Evolutionary conservation across 2,113 vertebrate genomes (phyloP).

Genomic region (Aegypius monachus): DNA sequence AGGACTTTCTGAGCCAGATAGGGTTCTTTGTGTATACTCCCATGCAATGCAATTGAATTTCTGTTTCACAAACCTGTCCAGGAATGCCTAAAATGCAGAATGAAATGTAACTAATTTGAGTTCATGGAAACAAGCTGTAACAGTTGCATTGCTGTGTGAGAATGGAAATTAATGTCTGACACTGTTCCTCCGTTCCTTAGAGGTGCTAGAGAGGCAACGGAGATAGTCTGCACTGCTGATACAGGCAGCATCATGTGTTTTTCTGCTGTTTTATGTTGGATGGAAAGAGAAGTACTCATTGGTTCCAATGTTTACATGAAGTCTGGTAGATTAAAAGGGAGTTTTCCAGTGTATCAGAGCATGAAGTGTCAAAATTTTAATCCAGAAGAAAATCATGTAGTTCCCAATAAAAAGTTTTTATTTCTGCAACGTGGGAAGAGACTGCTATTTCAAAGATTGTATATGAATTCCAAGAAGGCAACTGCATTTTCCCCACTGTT

Average conservation of each 20-base stretch:
- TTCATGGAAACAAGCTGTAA: not conserved
- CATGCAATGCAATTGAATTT: not conserved
- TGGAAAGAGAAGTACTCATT: not conserved
- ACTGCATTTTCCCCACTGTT: not conserved
- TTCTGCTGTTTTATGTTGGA: not conserved
- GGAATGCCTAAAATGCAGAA: not conserved
- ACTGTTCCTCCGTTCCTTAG: not conserved
- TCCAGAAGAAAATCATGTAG: not conserved
- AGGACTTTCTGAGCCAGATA: not conserved
- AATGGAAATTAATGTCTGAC: not conserved
- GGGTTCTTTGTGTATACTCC: not conserved
- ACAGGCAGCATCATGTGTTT: not conserved
- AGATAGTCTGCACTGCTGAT: not conserved
- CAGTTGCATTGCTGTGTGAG: not conserved
- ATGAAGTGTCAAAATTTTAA: not conserved
- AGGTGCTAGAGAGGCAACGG: not conserved
- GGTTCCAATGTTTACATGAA: not conserved
- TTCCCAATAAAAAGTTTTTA: not conserved
- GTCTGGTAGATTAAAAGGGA: not conserved
- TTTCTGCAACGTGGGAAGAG: fast-evolving
- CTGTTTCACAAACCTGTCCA: not conserved
- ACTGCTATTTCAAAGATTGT: not conserved
- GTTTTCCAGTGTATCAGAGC: not conserved
- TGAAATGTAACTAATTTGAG: not conserved
- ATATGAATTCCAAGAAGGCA: not conserved